A percentile compares a stretch with the other conserved stretches of the same genome.
These are phyloP conservation scores for Eupeodes latifasciatus DNA, from an alignment of 2,888 invertebrate species.

Conservation along the genomic window DNA sequence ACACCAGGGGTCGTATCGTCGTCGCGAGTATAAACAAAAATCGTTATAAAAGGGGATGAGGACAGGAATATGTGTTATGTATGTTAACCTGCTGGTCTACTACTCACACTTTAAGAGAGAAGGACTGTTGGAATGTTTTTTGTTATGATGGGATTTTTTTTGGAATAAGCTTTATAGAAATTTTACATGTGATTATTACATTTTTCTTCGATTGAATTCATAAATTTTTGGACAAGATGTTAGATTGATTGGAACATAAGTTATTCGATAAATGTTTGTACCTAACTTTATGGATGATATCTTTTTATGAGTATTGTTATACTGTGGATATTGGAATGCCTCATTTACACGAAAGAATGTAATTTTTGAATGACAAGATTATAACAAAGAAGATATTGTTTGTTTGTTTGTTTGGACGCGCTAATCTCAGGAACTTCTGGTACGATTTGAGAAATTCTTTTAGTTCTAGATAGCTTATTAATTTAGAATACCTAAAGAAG, in stretches of 20 bases:
- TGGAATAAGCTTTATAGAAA: neutral
- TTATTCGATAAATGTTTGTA: neutral
- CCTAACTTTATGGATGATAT: neutral
- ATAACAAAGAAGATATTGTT: too few species aligned
- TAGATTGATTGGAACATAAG: neutral
- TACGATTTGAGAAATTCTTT: too few species aligned
- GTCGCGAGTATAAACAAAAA: slow-evolving; percentile 11
- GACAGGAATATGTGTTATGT: neutral
- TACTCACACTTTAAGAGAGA: neutral
- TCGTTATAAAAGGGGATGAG: slow-evolving; percentile 4
- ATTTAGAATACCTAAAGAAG: too few species aligned
- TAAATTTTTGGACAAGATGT: neutral
- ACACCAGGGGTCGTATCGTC: slow-evolving; percentile 10
- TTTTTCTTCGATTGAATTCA: neutral
- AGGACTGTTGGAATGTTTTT: neutral
- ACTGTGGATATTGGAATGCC: too few species aligned
- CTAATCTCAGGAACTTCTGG: too few species aligned
- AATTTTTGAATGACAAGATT: too few species aligned
- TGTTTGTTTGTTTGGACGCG: too few species aligned
- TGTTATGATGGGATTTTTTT: neutral
- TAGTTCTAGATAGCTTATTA: too few species aligned
- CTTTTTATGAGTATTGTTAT: too few species aligned
- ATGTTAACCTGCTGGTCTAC: slow-evolving; percentile 6
- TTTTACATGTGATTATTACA: slow-evolving; percentile 3
- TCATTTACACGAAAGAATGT: too few species aligned